Percentiles rank a stretch among this genome's conserved stretches.
Conservation (phyloP, 23 tunicate species). For the Halocynthia aurantium region DNA sequence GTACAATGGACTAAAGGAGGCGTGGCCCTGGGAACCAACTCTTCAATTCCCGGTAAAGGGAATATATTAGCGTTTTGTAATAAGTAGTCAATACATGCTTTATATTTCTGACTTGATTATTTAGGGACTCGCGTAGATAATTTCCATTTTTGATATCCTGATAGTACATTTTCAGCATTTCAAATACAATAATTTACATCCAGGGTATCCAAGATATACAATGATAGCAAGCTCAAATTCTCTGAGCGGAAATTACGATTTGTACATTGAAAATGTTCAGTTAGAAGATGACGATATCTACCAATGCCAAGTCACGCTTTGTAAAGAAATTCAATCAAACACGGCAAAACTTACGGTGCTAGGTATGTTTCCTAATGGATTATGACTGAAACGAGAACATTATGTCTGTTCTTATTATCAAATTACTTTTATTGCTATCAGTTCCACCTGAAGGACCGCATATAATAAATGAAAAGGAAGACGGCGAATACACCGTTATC, state of each 20-base stretch:
- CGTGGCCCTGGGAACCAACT: constrained; percentile 55
- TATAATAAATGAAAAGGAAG: constrained; percentile 24
- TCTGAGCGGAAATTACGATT: constrained; percentile 55
- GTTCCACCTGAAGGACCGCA: constrained; percentile 74
- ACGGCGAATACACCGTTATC: constrained; percentile 32
- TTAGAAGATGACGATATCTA: constrained; percentile 55
- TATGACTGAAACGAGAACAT: neutral
- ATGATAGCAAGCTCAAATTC: constrained; percentile 46
- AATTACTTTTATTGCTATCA: neutral
- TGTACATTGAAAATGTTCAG: constrained; percentile 31
- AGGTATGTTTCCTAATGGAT: constrained; percentile 26
- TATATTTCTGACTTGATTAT: too few relatives aligned
- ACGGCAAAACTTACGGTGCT: constrained; percentile 50
- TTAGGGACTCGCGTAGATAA: too few relatives aligned
- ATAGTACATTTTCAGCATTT: too few relatives aligned
- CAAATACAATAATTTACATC: neutral
- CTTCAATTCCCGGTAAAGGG: constrained; percentile 28
- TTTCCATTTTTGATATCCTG: too few relatives aligned
- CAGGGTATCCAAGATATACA: constrained; percentile 40
- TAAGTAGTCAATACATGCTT: too few relatives aligned
- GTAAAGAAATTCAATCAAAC: constrained; percentile 15
- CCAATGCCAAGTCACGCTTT: constrained; percentile 75
- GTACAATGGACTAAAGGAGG: constrained; percentile 69
- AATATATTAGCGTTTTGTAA: too few relatives aligned
- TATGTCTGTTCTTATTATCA: too few relatives aligned